A percentile compares a stretch with the other conserved stretches of the same genome.
Evolutionary conservation across 2,113 vertebrate genomes (phyloP).

Genomic region (Ictalurus furcatus): DNA sequence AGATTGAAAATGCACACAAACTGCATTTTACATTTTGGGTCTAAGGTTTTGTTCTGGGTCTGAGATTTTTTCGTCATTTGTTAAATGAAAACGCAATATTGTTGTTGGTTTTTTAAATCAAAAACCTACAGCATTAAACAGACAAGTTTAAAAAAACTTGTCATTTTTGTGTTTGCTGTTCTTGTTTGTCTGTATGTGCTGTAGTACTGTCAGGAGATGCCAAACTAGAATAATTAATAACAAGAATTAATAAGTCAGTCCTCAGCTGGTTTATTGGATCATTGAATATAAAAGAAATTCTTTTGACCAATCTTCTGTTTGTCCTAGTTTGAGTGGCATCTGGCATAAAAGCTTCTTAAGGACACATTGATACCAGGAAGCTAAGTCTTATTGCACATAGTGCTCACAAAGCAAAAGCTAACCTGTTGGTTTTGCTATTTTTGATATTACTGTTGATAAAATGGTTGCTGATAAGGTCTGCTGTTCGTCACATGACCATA

Average conservation of each 20-base stretch:
- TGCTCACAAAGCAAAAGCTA: neutral
- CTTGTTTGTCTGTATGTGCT: neutral
- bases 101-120: neutral
- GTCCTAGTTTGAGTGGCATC: neutral
- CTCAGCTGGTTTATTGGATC: neutral
- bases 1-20: constrained; percentile 29
- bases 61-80: neutral
- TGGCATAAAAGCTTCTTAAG: neutral
- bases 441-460: constrained; percentile 17
- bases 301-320: neutral
- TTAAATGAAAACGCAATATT: neutral
- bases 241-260: neutral
- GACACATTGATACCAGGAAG: neutral
- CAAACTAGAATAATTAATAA: neutral
- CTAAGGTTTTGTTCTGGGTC: neutral
- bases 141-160: neutral
- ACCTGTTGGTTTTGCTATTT: constrained; percentile 14
- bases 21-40: constrained; percentile 30
- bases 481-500: constrained; percentile 11
- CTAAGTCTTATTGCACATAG: neutral
- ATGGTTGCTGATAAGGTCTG: neutral
- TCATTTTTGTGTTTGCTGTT: neutral
- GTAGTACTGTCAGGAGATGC: neutral
- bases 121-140: neutral
- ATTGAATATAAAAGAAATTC: neutral